phyloP scores from a whole-genome alignment of 2,113 vertebrate species.

The Dromiciops gliroides region DNA sequence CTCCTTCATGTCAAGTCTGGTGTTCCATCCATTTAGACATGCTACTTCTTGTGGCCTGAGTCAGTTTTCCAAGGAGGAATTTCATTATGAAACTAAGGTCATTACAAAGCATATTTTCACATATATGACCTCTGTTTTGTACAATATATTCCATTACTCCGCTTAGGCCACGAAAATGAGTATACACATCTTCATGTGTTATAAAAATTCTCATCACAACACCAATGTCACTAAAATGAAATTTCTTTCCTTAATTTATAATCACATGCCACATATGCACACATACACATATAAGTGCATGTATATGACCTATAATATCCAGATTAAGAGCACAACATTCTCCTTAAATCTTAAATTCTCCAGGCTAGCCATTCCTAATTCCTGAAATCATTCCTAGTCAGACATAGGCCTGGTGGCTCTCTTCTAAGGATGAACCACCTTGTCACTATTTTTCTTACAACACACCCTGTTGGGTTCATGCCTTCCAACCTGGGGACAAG shows the following conservation, averaged over 20 bases:
- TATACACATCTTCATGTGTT: background rate
- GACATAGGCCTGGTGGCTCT: background rate
- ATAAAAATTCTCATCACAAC: background rate
- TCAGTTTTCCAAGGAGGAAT: background rate
- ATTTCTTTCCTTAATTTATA: background rate
- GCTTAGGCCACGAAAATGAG: background rate
- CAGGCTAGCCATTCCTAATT: background rate
- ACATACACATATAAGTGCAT: background rate
- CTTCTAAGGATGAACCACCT: background rate
- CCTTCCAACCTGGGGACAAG: background rate
- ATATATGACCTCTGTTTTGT: background rate
- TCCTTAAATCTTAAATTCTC: background rate
- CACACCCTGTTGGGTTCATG: too few species aligned
- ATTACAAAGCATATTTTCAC: background rate
- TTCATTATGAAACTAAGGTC: background rate
- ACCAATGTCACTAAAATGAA: background rate
- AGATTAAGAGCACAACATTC: background rate
- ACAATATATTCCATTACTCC: background rate
- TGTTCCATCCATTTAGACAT: background rate
- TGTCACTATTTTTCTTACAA: background rate
- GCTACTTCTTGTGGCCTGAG: background rate
- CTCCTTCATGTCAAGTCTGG: background rate
- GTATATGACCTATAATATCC: background rate
- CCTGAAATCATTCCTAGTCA: background rate
- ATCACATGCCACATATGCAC: background rate